Evolutionary conservation across 2,888 invertebrate species (phyloP), one percentile per base, ranked within the genome.

Genomic region (Aleiodes testaceus): DNA sequence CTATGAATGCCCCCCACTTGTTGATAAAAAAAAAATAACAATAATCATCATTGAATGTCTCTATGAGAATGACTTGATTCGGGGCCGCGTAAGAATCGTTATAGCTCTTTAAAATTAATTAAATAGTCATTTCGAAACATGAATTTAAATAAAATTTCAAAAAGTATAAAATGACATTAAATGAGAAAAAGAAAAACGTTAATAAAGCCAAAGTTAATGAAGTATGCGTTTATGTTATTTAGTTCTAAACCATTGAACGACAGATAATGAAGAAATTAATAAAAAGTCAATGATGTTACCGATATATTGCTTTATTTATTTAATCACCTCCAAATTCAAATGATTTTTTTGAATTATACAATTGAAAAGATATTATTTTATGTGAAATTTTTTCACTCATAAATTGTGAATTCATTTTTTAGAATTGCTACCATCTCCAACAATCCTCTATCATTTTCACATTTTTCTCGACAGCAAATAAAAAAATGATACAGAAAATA

Each of bases 171-270:
- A 11, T 36, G 36, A 69, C 67, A 69, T 67, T 72, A 59, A 72
- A 67, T 18, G 65, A 36, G 36, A 36, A 78, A 80, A 69, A 72
- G 70, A 68, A 73, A 59, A 70, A 67, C 26, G 65, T 71, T 36
- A 66, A 82, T 78, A 76, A 83, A 81, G 59, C 59, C 59, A 16
- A 59, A 26, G 42, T 59, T 59, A 59, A 68, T 26, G 55, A 76
- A 82, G 80, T 80, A 85, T 81, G 83, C 83, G 82, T 85, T 85
- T 84, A 82, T 85, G 86, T 86, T 86, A 86, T 86, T 86, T 86
- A 85, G 85, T 86, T 85, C 79, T 85, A 84, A 26, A 63, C 78
- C 81, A 82, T 78, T 80, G 79, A 79, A 70, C 70, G 70, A 61
- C 67, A 77, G 76, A 81, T 84, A 85, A 83, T 84, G 79, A 84